Conservation (phyloP, 1,140 invertebrate genomes). For the Caenorhabditis brenneri region DNA sequence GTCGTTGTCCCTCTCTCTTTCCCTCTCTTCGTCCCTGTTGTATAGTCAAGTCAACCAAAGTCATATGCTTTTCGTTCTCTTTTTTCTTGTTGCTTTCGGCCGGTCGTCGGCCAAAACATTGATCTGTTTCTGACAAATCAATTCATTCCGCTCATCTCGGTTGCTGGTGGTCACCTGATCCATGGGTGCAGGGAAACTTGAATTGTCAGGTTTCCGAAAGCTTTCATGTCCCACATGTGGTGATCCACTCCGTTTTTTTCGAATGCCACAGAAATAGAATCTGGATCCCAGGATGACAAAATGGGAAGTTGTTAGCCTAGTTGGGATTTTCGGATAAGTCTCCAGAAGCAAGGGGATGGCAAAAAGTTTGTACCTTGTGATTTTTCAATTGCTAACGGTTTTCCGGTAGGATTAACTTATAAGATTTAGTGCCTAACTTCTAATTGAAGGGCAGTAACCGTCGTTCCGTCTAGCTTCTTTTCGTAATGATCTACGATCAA, state of each 20-base stretch:
- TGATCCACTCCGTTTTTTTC: neutral
- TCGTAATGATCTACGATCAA: no score
- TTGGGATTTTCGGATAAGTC: no score
- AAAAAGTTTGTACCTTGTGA: no score
- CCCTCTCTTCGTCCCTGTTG: neutral
- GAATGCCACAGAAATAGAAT: no score
- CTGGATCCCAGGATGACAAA: no score
- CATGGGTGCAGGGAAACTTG: neutral
- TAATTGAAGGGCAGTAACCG: no score
- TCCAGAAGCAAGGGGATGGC: no score
- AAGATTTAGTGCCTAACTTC: no score
- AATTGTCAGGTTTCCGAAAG: neutral
- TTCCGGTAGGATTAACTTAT: no score
- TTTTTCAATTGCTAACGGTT: no score
- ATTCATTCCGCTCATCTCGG: neutral
- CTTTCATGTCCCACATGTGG: neutral
- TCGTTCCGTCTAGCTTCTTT: no score
- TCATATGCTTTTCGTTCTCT: slow-evolving; percentile 20
- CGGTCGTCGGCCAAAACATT: neutral
- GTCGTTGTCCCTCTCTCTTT: neutral
- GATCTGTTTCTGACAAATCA: neutral
- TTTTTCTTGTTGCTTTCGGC: neutral
- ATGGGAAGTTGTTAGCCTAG: no score
- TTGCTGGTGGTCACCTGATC: neutral
- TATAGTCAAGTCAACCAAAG: slow-evolving; percentile 17